Percentiles rank a stretch among this genome's conserved stretches.
phyloP scores from a whole-genome alignment of 2,888 invertebrate species.

The Orchestes rusci region DNA sequence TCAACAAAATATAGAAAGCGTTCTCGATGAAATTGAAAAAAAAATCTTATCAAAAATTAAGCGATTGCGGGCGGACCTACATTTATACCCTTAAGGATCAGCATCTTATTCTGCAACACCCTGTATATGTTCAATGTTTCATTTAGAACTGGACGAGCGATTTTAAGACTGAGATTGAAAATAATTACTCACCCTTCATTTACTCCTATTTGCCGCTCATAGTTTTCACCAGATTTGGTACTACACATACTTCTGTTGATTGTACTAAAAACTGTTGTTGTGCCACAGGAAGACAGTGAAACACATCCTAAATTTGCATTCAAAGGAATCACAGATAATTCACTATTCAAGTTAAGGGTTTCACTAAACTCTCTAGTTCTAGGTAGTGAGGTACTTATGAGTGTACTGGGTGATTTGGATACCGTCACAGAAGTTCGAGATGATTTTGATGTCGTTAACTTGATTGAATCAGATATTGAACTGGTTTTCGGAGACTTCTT shows the following conservation, averaged over 20 bases:
- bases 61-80: too few relatives aligned
- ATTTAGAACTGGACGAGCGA: too few relatives aligned
- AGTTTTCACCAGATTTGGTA: conserved; percentile 25
- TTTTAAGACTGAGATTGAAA: too few relatives aligned
- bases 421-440: neutral
- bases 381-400: conserved; percentile 4
- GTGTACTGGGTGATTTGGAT: too few relatives aligned
- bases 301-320: conserved; percentile 10
- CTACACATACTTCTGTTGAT: conserved; percentile 35
- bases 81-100: too few relatives aligned
- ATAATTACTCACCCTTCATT: too few relatives aligned
- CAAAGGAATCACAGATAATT: conserved; percentile 20
- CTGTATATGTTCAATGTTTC: too few relatives aligned
- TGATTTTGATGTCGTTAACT: neutral
- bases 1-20: too few relatives aligned
- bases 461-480: neutral
- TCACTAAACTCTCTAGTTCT: conserved; percentile 11
- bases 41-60: too few relatives aligned
- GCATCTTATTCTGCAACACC: too few relatives aligned
- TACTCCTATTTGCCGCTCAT: too few relatives aligned
- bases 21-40: too few relatives aligned
- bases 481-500: neutral
- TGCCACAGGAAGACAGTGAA: conserved; percentile 27
- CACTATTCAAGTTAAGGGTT: conserved; percentile 13
- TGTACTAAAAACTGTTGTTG: conserved; percentile 36